Base-by-base conservation (phyloP, 2,797 vertebrate species). In the Sebastes vulpes region DNA sequence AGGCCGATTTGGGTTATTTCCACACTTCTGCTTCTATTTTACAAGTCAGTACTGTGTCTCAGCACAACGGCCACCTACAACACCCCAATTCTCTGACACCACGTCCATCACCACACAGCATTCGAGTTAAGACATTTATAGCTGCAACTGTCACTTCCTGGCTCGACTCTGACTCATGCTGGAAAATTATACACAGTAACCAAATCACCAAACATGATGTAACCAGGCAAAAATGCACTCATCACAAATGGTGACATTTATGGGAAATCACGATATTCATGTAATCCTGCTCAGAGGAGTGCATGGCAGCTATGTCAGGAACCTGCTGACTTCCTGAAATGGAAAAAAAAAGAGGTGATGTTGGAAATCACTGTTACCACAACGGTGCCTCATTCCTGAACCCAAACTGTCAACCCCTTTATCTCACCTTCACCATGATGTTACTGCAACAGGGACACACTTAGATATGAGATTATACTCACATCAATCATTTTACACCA, bases 1-100 rank as follows among this genome's bases (percentile, higher is more conserved):
- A 75, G 76, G 32, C 79, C 16, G 12, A 68, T 56, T 57, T 59
- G 16, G 56, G 46, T 84, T 81, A 72, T 83, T 57, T 77, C 59
- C 65, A 66, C 81, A 69, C 61, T 88, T 76, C 25, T 82, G 61
- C 77, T 74, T 82, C 53, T 64, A 48, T 77, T 91, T 90, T 75
- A 83, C 20, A 79, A 65, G 72, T 75, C 64, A 64, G 38, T 21
- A 16, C 48, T 63, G 42, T 66, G 38, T 88, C 79, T 84, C 81
- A 71, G 79, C 79, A 75, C 76, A 79, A 32, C 1, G 6, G 67
- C 60, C 80, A 64, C 28, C 12, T 4, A 11, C n/a, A 58, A 54
- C 20, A 53, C 28, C 42, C 8, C 53, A 14, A 20, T 29, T 76
- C 65, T 21, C 16, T 69, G 59, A 79, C 64, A 71, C 70, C n/a